Evolutionary conservation across 2,797 vertebrate species (phyloP), one percentile per base, ranked within the genome.

Genomic region (Gallinago solitaria): DNA sequence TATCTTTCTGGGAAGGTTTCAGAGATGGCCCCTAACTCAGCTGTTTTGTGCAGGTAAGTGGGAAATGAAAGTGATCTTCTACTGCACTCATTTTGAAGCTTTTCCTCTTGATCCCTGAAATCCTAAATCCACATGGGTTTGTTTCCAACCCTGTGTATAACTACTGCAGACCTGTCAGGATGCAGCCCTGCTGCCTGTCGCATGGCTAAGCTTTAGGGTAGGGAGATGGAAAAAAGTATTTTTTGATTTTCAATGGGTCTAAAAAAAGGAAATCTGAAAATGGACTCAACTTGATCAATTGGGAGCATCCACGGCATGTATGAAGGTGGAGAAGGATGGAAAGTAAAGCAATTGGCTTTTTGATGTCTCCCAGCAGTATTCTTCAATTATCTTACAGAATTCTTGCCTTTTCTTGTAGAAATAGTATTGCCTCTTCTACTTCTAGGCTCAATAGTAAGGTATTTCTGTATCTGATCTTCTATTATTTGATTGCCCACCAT

Each of bases 81-180:
- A 11, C 7, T 90, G 13, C 18, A 8, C 14, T 77, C 5, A 9
- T 83, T 93, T 50, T 37, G 30, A 81, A 81, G 35, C 17, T 77
- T 89, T 70, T 83, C 19, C n/a, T 81, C 27, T 41, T 81, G 17
- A 50, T 87, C 15, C 10, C 43, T 67, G 43, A 69, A 65, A 20
- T 12, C 13, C 16, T 43, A 81, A 67, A 61, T 16, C 11, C 16
- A 8, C 0, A 0, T 47, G 16, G 24, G 27, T 12, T 63, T 20
- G 16, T 71, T 83, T 81, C n/a, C 27, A 75, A 3, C 30, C 11
- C 27, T 3, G 1, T n/a, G 7, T 65, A 0, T 20, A 35, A 51
- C 20, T 45, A 39, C 41, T 2, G 1, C 59, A 65, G 50, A 60
- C 15, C 24, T 35, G 12, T 33, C 18, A 27, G 45, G 20, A 21